Evolutionary conservation across 2,113 vertebrate species (phyloP).

Genomic region (Tretioscincus oriximinensis): DNA sequence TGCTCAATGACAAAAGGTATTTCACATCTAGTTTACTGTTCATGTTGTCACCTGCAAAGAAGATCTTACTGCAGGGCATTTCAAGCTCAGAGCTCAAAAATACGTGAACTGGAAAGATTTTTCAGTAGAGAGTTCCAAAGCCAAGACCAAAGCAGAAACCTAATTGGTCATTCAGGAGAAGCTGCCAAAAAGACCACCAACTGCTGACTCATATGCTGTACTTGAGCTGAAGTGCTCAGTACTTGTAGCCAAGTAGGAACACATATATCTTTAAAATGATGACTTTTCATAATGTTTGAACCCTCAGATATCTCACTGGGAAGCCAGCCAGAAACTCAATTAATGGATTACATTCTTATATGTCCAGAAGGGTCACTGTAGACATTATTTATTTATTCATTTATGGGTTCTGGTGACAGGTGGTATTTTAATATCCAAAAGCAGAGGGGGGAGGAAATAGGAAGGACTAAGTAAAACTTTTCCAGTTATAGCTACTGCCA

Average conservation of each 20-base stretch:
- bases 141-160: background rate
- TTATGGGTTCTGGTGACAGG: constrained; percentile 16
- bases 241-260: background rate
- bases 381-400: constrained; percentile 4
- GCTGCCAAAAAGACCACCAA: constrained; percentile 4
- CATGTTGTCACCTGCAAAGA: fast-evolving
- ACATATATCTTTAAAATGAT: background rate
- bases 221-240: background rate
- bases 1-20: background rate
- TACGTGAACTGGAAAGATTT: fast-evolving
- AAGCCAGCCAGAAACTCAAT: constrained; percentile 30
- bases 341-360: constrained; percentile 13
- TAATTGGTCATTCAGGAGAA: background rate
- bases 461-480: background rate
- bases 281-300: constrained; percentile 14
- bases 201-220: background rate
- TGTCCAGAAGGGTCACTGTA: background rate
- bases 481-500: background rate
- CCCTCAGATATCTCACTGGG: background rate
- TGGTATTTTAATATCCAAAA: background rate
- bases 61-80: fast-evolving
- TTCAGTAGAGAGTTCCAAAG: fast-evolving
- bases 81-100: background rate
- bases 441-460: background rate
- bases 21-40: background rate